These are phyloP conservation scores for Periophthalmus magnuspinnatus DNA, from an alignment of 2,797 vertebrate genomes.

Conservation along the genomic window DNA sequence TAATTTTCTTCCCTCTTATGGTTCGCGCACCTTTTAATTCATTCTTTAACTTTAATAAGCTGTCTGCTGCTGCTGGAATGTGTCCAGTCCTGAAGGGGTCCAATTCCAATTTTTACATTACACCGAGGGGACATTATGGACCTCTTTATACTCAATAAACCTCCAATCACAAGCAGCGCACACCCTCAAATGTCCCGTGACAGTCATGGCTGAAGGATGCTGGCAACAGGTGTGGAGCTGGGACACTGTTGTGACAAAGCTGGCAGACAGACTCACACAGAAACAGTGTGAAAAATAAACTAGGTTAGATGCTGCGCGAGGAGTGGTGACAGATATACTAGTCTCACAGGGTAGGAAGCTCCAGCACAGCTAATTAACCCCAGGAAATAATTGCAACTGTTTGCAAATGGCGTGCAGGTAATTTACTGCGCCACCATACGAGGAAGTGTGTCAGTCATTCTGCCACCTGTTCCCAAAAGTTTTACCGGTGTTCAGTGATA, in stretches of 20 bases:
- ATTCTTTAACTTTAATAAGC: conserved; percentile 40
- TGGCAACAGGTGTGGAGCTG: conserved; percentile 82
- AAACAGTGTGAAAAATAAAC: conserved; percentile 57
- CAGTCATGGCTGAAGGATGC: conserved; percentile 74
- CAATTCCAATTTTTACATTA: conserved; percentile 46
- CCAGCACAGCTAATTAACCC: conserved; percentile 98
- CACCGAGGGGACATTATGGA: conserved; percentile 51
- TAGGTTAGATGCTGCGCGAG: conserved; percentile 75
- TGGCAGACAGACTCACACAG: conserved; percentile 73
- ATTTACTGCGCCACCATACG: conserved; percentile 87
- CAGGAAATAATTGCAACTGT: conserved; percentile 98
- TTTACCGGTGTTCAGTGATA: conserved; percentile 18
- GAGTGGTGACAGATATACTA: conserved; percentile 89
- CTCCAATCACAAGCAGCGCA: conserved; percentile 46
- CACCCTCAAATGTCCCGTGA: conserved; percentile 60
- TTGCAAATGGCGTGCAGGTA: conserved; percentile 98
- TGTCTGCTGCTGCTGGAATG: conserved; percentile 45
- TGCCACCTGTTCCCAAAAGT: conserved; percentile 69
- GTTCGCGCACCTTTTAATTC: conserved; percentile 24
- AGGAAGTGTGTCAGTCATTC: conserved; percentile 92
- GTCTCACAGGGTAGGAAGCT: conserved; percentile 89
- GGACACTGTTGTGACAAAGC: conserved; percentile 78
- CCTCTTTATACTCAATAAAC: conserved; percentile 54
- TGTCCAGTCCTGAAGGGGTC: conserved; percentile 29
- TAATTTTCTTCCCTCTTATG: background rate